phyloP scores from a whole-genome alignment of 2,113 vertebrate species.

The Prunella fulvescens region DNA sequence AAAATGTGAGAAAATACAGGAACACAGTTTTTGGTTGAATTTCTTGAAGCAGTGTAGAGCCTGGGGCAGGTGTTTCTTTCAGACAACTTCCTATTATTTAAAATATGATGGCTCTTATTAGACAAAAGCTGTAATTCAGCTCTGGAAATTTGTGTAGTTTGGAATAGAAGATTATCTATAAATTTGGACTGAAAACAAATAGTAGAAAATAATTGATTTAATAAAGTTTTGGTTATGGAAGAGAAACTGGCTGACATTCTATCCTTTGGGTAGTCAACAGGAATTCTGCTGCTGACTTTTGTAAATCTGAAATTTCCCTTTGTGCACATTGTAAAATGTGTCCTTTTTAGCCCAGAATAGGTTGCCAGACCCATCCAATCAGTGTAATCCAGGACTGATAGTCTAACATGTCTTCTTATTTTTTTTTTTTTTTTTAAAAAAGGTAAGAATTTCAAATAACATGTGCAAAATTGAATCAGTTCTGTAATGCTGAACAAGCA shows the following conservation, averaged over 20 bases:
- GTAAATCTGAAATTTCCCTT: neutral
- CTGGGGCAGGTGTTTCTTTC: conserved; percentile 19
- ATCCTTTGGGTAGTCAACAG: accelerated
- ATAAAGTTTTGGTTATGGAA: neutral
- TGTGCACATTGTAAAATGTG: neutral
- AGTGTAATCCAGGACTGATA: neutral
- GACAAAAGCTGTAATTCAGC: neutral
- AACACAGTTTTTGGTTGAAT: conserved; percentile 2
- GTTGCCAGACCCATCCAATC: neutral
- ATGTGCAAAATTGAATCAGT: neutral
- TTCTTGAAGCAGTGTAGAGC: conserved; percentile 40
- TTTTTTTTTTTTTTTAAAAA: neutral
- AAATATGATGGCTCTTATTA: neutral
- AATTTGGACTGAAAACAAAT: neutral
- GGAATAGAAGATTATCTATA: neutral
- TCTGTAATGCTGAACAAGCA: neutral
- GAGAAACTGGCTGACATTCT: neutral
- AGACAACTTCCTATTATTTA: neutral
- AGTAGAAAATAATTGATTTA: neutral
- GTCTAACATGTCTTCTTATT: neutral
- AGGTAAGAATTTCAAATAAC: neutral
- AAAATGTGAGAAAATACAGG: neutral
- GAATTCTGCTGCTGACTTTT: neutral
- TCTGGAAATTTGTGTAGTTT: neutral
- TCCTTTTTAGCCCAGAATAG: neutral